These are phyloP conservation scores for Nephrocerus scutellatus DNA, from an alignment of 2,888 invertebrate species.

Conservation along the genomic window DNA sequence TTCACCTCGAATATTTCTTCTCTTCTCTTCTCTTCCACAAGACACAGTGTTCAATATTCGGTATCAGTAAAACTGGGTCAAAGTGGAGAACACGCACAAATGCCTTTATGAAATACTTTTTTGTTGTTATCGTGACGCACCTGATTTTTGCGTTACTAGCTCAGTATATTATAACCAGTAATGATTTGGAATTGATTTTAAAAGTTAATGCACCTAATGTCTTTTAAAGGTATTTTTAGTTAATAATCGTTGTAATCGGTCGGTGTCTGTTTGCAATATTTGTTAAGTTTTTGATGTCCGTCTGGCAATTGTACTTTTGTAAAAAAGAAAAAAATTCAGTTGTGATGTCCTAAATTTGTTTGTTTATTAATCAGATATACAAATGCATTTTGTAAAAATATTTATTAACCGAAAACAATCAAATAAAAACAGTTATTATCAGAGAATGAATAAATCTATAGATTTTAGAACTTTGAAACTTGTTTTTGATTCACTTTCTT, in stretches of 20 bases:
- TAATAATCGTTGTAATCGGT: too few relatives aligned
- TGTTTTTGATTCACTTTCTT: background rate
- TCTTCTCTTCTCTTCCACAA: slow-evolving; percentile 20
- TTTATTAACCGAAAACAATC: too few relatives aligned
- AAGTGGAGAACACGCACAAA: slow-evolving; percentile 28
- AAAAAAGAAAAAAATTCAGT: slow-evolving; percentile 5
- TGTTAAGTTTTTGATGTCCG: too few relatives aligned
- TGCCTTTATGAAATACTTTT: slow-evolving; percentile 32
- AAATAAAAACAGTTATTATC: too few relatives aligned
- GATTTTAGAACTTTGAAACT: too few relatives aligned
- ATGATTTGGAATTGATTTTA: slow-evolving; percentile 33
- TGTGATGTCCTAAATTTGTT: background rate
- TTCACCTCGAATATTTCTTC: too few relatives aligned
- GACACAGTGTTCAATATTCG: slow-evolving; percentile 21
- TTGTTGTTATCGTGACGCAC: slow-evolving; percentile 29
- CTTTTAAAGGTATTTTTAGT: too few relatives aligned
- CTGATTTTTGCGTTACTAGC: slow-evolving; percentile 27
- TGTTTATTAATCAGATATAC: background rate
- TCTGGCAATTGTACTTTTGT: too few relatives aligned
- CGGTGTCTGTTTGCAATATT: too few relatives aligned
- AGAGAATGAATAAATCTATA: too few relatives aligned
- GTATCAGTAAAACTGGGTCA: slow-evolving; percentile 23
- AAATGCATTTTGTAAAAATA: too few relatives aligned
- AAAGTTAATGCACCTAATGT: slow-evolving; percentile 31
- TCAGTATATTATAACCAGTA: slow-evolving; percentile 29